A percentile compares a stretch with the other conserved stretches of the same genome.
phyloP scores from a whole-genome alignment of 2,888 invertebrate species.

The Galerucella nymphaeae region DNA sequence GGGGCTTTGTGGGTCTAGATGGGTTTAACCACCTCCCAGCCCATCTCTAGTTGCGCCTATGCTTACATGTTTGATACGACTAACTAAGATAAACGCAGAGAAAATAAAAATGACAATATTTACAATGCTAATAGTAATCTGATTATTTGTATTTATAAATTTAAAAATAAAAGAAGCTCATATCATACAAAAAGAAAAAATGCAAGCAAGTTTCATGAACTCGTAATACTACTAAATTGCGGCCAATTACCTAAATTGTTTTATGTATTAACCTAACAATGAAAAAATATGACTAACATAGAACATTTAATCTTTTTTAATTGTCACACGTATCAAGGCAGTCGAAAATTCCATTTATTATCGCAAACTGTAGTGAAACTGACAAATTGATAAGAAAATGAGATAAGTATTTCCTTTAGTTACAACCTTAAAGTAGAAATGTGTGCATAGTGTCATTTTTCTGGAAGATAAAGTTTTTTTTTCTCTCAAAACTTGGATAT shows the following conservation, averaged over 20 bases:
- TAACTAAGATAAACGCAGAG: background rate
- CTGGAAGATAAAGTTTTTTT: constrained; percentile 7
- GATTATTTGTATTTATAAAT: background rate
- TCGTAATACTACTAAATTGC: constrained; percentile 35
- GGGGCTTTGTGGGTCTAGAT: too few species aligned
- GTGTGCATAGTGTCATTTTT: constrained; percentile 37
- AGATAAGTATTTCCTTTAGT: constrained; percentile 55
- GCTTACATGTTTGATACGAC: too few species aligned
- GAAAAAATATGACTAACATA: constrained; percentile 34
- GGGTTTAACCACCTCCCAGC: too few species aligned
- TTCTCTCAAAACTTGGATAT: background rate
- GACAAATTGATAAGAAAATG: constrained; percentile 47
- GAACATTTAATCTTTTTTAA: constrained; percentile 35
- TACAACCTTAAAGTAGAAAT: constrained; percentile 38
- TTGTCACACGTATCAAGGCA: constrained; percentile 33
- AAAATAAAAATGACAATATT: background rate
- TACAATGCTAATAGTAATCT: background rate
- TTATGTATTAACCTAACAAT: constrained; percentile 27
- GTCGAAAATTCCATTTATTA: constrained; percentile 36
- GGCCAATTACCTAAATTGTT: constrained; percentile 38
- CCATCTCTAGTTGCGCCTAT: too few species aligned
- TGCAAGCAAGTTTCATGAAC: constrained; percentile 14
- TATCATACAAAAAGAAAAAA: background rate
- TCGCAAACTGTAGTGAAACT: constrained; percentile 39
- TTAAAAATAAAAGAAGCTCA: background rate